These are phyloP conservation scores for Tipula lateralis DNA, from an alignment of 2,888 invertebrate species.

Conservation along the genomic window DNA sequence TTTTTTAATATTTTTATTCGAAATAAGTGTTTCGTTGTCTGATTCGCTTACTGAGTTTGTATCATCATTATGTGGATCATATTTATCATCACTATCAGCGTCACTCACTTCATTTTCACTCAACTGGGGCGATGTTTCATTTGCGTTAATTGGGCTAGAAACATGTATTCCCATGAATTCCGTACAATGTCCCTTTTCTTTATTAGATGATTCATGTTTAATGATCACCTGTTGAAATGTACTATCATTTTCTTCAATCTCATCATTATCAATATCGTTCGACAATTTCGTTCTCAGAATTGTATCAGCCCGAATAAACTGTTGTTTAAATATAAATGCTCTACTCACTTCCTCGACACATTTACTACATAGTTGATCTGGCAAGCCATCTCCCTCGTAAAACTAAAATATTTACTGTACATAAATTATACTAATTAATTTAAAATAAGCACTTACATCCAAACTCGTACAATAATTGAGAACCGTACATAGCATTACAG, in stretches of 20 bases:
- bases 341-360: not conserved
- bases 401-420: not conserved
- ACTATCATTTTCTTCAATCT: not conserved
- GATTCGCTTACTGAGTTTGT: not conserved
- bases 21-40: not conserved
- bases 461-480: not conserved
- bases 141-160: too few relatives aligned
- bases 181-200: not conserved
- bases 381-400: not conserved
- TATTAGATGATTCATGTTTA: not conserved
- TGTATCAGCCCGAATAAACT: not conserved
- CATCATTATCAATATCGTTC: not conserved
- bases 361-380: not conserved
- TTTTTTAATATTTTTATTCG: not conserved
- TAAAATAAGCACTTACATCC: not conserved
- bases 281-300: not conserved
- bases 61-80: not conserved
- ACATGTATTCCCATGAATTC: not conserved
- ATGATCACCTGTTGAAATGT: not conserved
- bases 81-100: not conserved
- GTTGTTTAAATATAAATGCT: constrained; percentile 9
- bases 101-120: not conserved
- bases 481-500: not conserved
- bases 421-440: not conserved
- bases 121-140: not conserved